These are phyloP conservation scores for Cyrtonyx montezumae DNA, from an alignment of 2,113 vertebrate genomes.

Conservation along the genomic window DNA sequence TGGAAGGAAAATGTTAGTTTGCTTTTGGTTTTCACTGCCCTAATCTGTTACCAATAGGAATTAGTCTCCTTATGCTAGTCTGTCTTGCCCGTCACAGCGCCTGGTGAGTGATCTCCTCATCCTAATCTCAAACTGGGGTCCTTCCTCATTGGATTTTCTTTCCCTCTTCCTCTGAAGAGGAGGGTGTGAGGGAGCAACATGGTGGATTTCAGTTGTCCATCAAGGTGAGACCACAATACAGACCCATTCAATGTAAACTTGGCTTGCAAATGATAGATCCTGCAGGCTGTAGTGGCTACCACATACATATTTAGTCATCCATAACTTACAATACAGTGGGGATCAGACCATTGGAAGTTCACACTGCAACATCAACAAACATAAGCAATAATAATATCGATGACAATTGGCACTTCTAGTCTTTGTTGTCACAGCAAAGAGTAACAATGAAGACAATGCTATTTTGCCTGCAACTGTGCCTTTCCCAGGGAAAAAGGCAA, in stretches of 20 bases:
- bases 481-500: not conserved
- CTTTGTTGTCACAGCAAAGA: constrained; percentile 16
- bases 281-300: not conserved
- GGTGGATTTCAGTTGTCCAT: not conserved
- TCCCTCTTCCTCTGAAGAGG: not conserved
- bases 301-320: not conserved
- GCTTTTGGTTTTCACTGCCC: not conserved
- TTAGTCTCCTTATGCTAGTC: not conserved
- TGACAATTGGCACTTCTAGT: not conserved
- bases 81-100: not conserved
- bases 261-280: not conserved
- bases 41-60: not conserved
- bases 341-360: not conserved
- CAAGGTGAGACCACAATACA: not conserved
- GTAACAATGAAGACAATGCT: not conserved
- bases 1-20: not conserved
- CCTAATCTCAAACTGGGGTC: not conserved
- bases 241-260: not conserved
- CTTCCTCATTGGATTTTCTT: not conserved
- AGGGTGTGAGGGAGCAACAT: not conserved
- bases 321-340: not conserved
- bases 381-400: not conserved
- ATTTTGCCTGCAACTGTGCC: not conserved
- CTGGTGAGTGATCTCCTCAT: not conserved
- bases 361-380: not conserved